Conservation (phyloP, 2,113 vertebrate genomes). For the Microtus oregoni region DNA sequence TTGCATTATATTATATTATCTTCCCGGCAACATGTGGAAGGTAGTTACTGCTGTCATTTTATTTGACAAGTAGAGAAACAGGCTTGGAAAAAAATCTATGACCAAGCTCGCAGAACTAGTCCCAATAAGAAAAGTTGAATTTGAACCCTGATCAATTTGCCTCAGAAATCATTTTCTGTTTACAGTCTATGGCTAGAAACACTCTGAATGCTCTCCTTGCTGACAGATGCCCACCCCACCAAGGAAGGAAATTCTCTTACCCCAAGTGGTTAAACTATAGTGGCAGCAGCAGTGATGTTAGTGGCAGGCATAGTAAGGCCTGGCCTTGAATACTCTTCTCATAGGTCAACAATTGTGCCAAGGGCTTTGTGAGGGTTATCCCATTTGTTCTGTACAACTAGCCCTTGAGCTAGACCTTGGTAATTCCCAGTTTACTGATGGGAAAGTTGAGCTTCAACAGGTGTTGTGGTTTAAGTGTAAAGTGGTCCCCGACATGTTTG, state of each 20-base stretch:
- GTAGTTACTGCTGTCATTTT: not conserved
- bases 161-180: slow-evolving; percentile 44
- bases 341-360: not conserved
- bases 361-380: slow-evolving; percentile 2
- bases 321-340: not conserved
- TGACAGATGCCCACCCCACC: not conserved
- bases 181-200: not conserved
- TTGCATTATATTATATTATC: no score
- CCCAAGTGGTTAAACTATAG: slow-evolving; percentile 3
- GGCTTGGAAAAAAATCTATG: not conserved
- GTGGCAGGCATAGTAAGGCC: not conserved
- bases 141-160: not conserved
- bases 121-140: slow-evolving; percentile 2
- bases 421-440: not conserved
- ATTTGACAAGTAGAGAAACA: slow-evolving; percentile 2
- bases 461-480: not conserved
- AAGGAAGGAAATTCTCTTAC: slow-evolving; percentile 2
- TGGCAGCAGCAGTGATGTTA: not conserved
- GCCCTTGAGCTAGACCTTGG: not conserved
- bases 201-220: not conserved
- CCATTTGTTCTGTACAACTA: slow-evolving; percentile 25
- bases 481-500: not conserved
- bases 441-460: not conserved
- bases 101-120: not conserved
- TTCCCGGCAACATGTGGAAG: not conserved